Base-by-base conservation (phyloP, 2,888 invertebrate genomes). In the Pyrrhosoma nymphula region DNA sequence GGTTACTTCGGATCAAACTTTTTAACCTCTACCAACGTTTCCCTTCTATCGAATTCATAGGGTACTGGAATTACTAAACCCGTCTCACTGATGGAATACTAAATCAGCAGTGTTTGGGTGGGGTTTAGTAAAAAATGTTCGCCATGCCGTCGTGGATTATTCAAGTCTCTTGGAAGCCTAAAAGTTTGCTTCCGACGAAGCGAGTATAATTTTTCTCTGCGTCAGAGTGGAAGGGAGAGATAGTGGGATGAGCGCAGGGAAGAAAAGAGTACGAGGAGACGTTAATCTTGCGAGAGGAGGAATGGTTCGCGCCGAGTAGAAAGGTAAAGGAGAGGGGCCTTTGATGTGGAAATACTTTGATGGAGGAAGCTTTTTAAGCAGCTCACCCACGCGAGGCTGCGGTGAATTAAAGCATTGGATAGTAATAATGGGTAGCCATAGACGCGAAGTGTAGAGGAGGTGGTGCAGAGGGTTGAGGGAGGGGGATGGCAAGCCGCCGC, bases 371-470 rank as follows among this genome's bases (percentile, higher is more conserved):
- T 69, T 93, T 93, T 93, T 93, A 69, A 69, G 69, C 16, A 39
- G 16, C 75, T 55, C 93, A 26, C 26, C 69, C 69, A 47, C 39
- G 69, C 63, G 26, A 47, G 47, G 69, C 56, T 63, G 69, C 93
- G 63, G 93, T 75, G 93, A 93, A 69, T 93, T 69, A 93, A 93
- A n/a, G 93, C 93, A 69, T 39, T 93, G 93, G 69, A 26, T 93
- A 93, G 69, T 93, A 93, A 93, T 69, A 69, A 69, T 39, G 93
- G 56, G 63, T 16, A 69, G 6, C 23, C 20, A 89, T 55, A 20
- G 10, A 60, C 2, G 16, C 56, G 56, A 56, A 4, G n/a, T 4
- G 39, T 6, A 30, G 88, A 35, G 12, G 12, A 6, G n/a, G 16
- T n/a, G 20, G 88, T n/a, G 60, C 6, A 20, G 20, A 2, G 60